Evolutionary conservation across 2,888 invertebrate species (phyloP).

Genomic region (Gonocerus acuteangulatus): DNA sequence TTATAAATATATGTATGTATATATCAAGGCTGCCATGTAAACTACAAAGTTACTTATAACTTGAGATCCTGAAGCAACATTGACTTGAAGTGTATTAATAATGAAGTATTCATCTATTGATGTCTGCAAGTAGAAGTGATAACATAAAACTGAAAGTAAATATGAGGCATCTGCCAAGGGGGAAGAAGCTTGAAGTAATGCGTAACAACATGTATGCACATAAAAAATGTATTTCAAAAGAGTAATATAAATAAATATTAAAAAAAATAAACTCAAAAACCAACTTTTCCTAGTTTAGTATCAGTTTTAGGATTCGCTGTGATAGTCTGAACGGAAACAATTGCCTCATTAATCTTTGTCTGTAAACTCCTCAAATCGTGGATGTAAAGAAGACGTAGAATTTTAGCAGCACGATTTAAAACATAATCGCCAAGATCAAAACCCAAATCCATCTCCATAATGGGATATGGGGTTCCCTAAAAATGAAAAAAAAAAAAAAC

Average conservation of each 20-base stretch:
- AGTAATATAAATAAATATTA: neutral
- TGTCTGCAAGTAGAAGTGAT: no score
- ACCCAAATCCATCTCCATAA: slow-evolving; percentile 56
- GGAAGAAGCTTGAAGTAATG: no score
- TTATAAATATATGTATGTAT: no score
- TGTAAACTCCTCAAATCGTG: slow-evolving; percentile 79
- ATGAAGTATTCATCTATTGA: no score
- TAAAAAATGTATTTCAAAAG: neutral
- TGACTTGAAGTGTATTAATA: no score
- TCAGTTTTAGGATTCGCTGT: slow-evolving; percentile 97
- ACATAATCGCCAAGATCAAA: slow-evolving; percentile 58
- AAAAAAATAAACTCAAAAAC: slow-evolving; percentile 43
- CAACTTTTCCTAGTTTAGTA: slow-evolving; percentile 87
- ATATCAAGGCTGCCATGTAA: no score
- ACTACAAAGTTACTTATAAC: no score
- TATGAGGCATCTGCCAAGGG: no score
- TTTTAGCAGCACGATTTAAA: slow-evolving; percentile 65
- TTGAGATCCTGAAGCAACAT: no score
- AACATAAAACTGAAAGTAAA: no score
- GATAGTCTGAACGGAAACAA: slow-evolving; percentile 83
- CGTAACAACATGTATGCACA: no score
- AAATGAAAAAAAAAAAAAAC: slow-evolving; percentile 37
- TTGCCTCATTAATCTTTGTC: slow-evolving; percentile 86
- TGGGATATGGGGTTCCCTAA: slow-evolving; percentile 61
- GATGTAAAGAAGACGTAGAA: slow-evolving; percentile 71